Base-by-base conservation (phyloP, 2,888 invertebrate genomes). In the Melanotus villosus region DNA sequence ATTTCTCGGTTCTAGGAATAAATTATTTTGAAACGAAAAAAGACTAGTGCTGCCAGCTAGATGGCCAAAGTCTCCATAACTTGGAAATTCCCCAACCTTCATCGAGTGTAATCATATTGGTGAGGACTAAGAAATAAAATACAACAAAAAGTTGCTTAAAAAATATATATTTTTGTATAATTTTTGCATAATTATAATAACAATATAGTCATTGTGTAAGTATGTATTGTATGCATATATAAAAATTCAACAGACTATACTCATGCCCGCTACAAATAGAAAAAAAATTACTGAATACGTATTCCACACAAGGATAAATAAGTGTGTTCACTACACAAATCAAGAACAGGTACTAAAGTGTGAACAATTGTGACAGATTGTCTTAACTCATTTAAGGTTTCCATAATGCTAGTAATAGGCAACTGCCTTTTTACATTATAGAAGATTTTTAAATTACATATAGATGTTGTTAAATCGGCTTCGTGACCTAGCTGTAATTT, bases 281-380 rank as follows among this genome's bases (percentile, higher is more conserved):
- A 52, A 16, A 30, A 14, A 52, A 52, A 52, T 14, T 76, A 91
- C 81, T 91, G 92, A 83, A 93, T 91, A 77, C 94, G 87, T 75
- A 95, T 89, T 16, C 94, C 95, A 85, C 92, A 92, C 83, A 95
- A 90, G 72, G 95, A 94, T 76, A 95, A 88, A 86, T 93, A 93
- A 79, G 93, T 93, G 86, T 91, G 91, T 75, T 91, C 91, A 86
- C 92, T 92, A 85, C 94, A 93, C 80, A 95, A 88, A 82, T 92
- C 91, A 75, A 90, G 88, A 74, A 94, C 94, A 58, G 95, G 95
- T 85, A 95, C 88, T 70, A 92, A 88, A 10, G 93, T 93, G 76
- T 91, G 90, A 65, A 92, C 91, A 75, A 93, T 88, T 57, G 86
- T 84, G 80, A 83, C 78, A 83, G 87, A 87, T 80, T 87, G 81